Percentiles rank a stretch among this genome's conserved stretches.
Conservation (phyloP, 2,797 vertebrate genomes). For the Melanotaenia parkinsoni region DNA sequence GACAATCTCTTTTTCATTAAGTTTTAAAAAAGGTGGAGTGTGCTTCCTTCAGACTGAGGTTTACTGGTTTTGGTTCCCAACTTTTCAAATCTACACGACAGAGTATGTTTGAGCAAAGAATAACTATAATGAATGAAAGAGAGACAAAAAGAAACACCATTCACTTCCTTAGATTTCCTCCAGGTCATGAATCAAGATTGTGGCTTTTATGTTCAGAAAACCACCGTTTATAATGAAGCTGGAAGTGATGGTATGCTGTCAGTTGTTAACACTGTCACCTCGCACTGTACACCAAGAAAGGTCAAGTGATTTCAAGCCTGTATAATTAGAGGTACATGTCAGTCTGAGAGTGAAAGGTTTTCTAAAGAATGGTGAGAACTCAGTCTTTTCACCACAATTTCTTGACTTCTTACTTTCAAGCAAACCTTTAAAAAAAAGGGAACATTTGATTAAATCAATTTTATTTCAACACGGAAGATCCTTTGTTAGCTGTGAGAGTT, state of each 20-base stretch:
- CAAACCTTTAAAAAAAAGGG: background rate
- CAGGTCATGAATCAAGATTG: background rate
- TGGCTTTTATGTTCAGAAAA: background rate
- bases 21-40: background rate
- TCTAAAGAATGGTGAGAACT: background rate
- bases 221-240: background rate
- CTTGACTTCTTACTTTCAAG: background rate
- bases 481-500: slow-evolving; percentile 2
- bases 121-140: background rate
- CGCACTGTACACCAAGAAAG: slow-evolving; percentile 2
- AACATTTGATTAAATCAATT: background rate
- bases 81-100: background rate
- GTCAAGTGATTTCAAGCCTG: slow-evolving; percentile 12
- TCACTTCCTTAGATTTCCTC: background rate
- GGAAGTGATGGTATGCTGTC: background rate
- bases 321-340: slow-evolving; percentile 24
- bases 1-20: background rate
- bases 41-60: background rate
- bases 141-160: background rate
- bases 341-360: slow-evolving; percentile 15
- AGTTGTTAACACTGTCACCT: slow-evolving; percentile 5
- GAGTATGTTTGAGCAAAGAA: background rate
- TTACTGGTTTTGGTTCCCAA: background rate
- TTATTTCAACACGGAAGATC: background rate
- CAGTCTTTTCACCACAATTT: background rate